Conservation (phyloP, 2,113 vertebrate genomes). For the Leucosticte australis region DNA sequence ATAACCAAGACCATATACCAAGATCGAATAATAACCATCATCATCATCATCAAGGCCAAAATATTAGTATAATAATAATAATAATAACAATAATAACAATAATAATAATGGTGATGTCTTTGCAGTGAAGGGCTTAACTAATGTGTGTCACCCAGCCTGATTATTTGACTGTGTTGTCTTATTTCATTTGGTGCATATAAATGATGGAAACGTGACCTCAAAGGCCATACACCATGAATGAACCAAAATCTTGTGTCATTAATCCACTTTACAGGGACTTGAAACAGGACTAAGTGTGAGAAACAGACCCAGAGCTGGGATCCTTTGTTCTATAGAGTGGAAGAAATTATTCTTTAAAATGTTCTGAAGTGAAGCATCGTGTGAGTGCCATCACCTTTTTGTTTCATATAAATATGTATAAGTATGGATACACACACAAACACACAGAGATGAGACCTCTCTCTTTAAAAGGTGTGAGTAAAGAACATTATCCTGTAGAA, state of each 20-base stretch:
- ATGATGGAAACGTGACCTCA: not conserved
- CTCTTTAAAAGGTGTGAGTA: not conserved
- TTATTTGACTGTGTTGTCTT: not conserved
- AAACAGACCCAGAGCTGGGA: not conserved
- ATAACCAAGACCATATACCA: not conserved
- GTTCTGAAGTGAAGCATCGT: fast-evolving
- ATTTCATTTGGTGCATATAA: not conserved
- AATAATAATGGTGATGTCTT: fast-evolving
- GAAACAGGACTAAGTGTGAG: not conserved
- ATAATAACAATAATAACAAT: not conserved
- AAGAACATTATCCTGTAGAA: not conserved
- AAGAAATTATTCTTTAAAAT: not conserved
- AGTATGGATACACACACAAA: not conserved
- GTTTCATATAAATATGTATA: not conserved
- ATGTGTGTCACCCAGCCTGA: fast-evolving
- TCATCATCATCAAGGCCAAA: not conserved
- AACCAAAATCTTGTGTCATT: not conserved
- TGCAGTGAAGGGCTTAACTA: not conserved
- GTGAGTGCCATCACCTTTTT: not conserved
- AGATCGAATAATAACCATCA: not conserved
- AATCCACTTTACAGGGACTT: not conserved
- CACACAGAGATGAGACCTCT: fast-evolving
- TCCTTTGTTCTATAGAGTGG: not conserved
- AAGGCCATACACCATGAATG: not conserved
- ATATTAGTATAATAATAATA: not conserved